phyloP scores from a whole-genome alignment of 53 echinoderm and acorn worm genomes.

The Luidia sarsii region DNA sequence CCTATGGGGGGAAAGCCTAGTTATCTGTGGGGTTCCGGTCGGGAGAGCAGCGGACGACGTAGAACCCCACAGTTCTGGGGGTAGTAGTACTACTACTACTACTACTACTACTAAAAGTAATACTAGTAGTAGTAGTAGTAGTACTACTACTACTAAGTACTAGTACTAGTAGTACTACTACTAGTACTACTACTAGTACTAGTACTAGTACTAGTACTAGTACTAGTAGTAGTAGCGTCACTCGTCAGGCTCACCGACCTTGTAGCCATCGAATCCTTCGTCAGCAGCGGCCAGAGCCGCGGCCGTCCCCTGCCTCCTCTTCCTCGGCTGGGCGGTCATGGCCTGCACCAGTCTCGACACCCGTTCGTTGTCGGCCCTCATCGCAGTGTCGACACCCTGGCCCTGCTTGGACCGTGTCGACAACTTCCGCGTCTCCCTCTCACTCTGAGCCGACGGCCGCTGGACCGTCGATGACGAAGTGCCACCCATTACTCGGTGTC shows the following conservation, averaged over 20 bases:
- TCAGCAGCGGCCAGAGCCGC: slow-evolving; percentile 19
- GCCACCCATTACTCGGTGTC: neutral
- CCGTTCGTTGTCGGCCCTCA: slow-evolving; percentile 35
- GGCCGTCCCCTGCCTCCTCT: slow-evolving; percentile 14
- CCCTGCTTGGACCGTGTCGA: slow-evolving; percentile 13
- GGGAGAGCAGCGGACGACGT: too few relatives aligned
- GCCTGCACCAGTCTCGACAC: slow-evolving; percentile 49
- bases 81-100: too few relatives aligned
- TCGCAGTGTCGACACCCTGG: neutral
- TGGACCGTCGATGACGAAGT: neutral
- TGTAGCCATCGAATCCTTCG: slow-evolving; percentile 53
- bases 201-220: too few relatives aligned
- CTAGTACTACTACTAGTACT: too few relatives aligned
- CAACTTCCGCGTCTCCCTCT: neutral
- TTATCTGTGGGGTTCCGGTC: too few relatives aligned
- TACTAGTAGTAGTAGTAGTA: too few relatives aligned
- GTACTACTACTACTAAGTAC: too few relatives aligned
- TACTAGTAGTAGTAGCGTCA: too few relatives aligned
- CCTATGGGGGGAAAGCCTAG: too few relatives aligned
- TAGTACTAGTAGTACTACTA: too few relatives aligned
- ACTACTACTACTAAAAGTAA: too few relatives aligned
- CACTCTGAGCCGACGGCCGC: neutral
- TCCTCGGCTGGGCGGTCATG: slow-evolving; percentile 48
- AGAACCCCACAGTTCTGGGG: too few relatives aligned
- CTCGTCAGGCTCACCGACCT: slow-evolving; percentile 29